Base-by-base conservation (phyloP, 2,797 vertebrate genomes). In the Thaleichthys pacificus region DNA sequence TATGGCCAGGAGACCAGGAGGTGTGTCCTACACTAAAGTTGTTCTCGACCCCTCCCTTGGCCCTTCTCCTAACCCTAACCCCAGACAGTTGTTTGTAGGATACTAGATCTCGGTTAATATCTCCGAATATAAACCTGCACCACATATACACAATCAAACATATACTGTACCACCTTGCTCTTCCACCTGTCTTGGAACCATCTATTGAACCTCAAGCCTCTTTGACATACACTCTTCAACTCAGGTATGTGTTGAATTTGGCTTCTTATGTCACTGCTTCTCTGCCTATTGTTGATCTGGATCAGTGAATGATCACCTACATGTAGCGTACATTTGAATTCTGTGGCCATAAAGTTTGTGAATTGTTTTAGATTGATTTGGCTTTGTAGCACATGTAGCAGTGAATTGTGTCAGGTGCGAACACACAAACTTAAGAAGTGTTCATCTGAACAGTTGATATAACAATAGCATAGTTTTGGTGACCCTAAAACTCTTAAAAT, bases 11-110 rank as follows among this genome's bases (percentile, higher is more conserved):
- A 17, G 15, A 79, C 73, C 71, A 76, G 90, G 91, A 88, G 93
- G 93, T 86, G 91, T 93, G 91, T 89, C 90, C 84, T 87, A 71
- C 15, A 74, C 62, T 77, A 80, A 88, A 83, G 68, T 85, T 88
- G 74, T 83, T 81, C 80, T 84, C 87, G 75, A 87, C 89, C 86
- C 90, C 88, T 89, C 91, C 90, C 90, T 90, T 80, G 54, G 78
- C 81, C 79, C 78, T 77, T 81, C 82, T 84, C 76, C 78, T 70
- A 82, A 86, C 86, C 89, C 88, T 78, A 82, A 89, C 87, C 84
- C 86, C 88, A 66, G 72, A 81, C 84, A 80, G 66, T 83, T 79
- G 84, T 82, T 87, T 67, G 73, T 85, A 76, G 69, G 75, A 70
- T 68, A 71, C 69, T 22, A 73, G 64, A 72, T 67, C 75, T 86